Percentiles rank a stretch among this genome's conserved stretches.
Evolutionary conservation across 2,113 vertebrate species (phyloP).

Genomic region (Danionella cerebrum): DNA sequence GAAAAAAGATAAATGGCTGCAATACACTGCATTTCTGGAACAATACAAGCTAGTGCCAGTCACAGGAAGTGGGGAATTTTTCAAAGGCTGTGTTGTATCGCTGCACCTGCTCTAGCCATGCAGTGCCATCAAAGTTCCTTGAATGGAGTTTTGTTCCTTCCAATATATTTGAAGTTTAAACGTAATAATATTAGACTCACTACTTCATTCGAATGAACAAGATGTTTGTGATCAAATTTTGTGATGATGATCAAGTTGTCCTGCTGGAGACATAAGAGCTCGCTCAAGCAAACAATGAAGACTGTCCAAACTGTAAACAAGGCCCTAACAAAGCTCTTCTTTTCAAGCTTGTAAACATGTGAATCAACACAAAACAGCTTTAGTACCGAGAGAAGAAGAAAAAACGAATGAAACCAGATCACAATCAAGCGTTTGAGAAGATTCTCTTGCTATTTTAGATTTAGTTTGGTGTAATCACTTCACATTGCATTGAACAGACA

Average conservation of each 20-base stretch:
- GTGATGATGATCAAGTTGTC: not conserved
- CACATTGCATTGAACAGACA: not conserved
- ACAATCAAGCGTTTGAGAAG: not conserved
- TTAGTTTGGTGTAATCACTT: not conserved
- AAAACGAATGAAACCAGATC: not conserved
- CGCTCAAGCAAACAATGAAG: not conserved
- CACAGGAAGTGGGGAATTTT: no score
- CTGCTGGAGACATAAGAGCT: constrained; percentile 6
- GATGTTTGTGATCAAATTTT: no score
- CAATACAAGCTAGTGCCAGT: no score
- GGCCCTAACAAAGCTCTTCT: not conserved
- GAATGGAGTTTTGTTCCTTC: no score
- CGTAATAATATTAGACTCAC: no score
- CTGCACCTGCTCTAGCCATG: no score
- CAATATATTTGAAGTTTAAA: no score
- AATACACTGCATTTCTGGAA: no score
- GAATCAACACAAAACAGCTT: not conserved
- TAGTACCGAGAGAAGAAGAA: not conserved
- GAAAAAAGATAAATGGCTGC: no score
- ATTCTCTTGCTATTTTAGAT: not conserved
- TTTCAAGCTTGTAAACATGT: not conserved
- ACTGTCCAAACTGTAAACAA: not conserved
- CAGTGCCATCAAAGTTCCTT: no score
- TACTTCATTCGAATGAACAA: no score
- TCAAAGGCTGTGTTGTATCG: no score